Conservation (phyloP, 2,888 invertebrate species). For the Epinotia bilunana region DNA sequence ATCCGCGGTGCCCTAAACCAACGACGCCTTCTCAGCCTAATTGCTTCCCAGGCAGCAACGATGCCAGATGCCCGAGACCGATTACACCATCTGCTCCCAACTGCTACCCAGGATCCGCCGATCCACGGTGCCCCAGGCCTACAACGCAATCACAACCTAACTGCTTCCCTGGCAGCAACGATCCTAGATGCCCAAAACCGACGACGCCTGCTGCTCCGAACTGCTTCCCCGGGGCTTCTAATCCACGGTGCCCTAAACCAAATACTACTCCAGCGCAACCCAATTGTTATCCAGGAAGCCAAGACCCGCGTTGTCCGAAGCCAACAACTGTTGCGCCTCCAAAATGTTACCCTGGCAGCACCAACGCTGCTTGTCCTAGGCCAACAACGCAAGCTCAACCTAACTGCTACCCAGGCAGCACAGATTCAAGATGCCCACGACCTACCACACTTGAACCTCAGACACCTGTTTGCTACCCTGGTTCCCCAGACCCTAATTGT, state of each 20-base stretch:
- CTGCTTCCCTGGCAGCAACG: constrained; percentile 57
- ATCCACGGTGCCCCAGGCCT: constrained; percentile 12
- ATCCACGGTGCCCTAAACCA: constrained; percentile 58
- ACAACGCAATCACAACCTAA: constrained; percentile 22
- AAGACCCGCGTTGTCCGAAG: constrained; percentile 60
- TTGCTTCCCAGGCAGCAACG: constrained; percentile 55
- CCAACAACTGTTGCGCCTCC: constrained; percentile 53
- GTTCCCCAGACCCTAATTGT: constrained; percentile 56
- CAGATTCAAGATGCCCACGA: constrained; percentile 52
- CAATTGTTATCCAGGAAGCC: constrained; percentile 61
- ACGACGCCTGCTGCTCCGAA: constrained; percentile 53
- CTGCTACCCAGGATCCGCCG: constrained; percentile 48
- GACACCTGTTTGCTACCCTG: constrained; percentile 55
- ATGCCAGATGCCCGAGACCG: constrained; percentile 59
- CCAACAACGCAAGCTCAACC: constrained; percentile 46
- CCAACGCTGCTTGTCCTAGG: constrained; percentile 35
- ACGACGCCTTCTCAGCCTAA: constrained; percentile 54
- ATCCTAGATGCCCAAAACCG: constrained; percentile 57
- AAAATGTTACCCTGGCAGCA: constrained; percentile 53
- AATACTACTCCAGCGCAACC: constrained; percentile 48
- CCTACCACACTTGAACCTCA: constrained; percentile 47
- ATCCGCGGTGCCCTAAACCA: constrained; percentile 55
- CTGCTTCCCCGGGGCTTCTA: constrained; percentile 59
- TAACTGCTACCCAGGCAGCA: constrained; percentile 47
- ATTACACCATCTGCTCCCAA: constrained; percentile 51